Conservation (phyloP, 2,888 invertebrate species). For the Aphodius granarius region DNA sequence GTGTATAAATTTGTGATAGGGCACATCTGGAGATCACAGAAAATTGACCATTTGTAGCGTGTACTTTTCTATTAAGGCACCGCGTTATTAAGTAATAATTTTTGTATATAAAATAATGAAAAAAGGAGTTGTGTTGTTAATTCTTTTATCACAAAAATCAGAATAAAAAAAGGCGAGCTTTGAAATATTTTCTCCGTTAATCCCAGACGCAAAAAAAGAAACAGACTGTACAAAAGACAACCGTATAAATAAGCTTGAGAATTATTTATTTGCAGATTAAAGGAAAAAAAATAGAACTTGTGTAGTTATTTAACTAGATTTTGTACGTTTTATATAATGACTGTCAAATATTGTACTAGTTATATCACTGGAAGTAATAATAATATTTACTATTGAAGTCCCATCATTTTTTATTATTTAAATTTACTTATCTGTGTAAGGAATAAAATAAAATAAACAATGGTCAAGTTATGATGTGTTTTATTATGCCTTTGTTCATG, state of each 20-base stretch:
- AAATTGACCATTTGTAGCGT: too few relatives aligned
- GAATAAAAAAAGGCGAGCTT: not conserved
- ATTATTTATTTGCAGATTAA: slow-evolving; percentile 26
- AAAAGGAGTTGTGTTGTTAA: too few relatives aligned
- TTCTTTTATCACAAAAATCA: too few relatives aligned
- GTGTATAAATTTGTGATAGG: too few relatives aligned
- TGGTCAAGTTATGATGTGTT: slow-evolving; percentile 23
- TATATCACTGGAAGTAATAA: slow-evolving; percentile 17
- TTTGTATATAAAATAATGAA: too few relatives aligned
- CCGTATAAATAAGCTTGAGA: slow-evolving; percentile 18
- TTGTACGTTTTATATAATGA: slow-evolving; percentile 33
- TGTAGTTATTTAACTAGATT: slow-evolving; percentile 32
- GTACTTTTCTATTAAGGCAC: too few relatives aligned
- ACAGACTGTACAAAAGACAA: slow-evolving; percentile 25
- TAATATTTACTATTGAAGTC: slow-evolving; percentile 24
- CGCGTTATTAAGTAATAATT: too few relatives aligned
- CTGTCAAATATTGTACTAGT: slow-evolving; percentile 17
- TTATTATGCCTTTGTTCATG: too few relatives aligned
- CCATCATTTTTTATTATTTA: slow-evolving; percentile 17
- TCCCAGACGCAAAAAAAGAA: not conserved
- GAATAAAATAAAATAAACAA: slow-evolving; percentile 24
- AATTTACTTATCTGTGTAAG: slow-evolving; percentile 23
- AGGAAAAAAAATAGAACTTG: slow-evolving; percentile 14
- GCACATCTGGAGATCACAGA: too few relatives aligned
- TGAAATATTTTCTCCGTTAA: slow-evolving; percentile 9